Evolutionary conservation across 2,113 vertebrate genomes (phyloP), one percentile per base, ranked within the genome.

Genomic region (Tachuris rubrigastra): DNA sequence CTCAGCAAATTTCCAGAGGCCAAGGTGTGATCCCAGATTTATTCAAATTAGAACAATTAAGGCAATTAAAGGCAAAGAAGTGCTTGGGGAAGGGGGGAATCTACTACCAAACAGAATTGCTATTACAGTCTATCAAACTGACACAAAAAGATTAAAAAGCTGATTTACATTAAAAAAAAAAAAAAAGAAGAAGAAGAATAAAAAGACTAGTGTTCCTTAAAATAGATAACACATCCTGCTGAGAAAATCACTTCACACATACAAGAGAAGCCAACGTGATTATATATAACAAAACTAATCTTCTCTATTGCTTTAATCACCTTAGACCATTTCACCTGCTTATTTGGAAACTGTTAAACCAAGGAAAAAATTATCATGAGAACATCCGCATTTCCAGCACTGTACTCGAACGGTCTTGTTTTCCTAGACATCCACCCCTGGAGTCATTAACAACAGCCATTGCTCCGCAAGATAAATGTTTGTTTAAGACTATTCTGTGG

Each of bases 121-220:
- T 97, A 92, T 96, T 97, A 87, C 69, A 63, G 96, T 97, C 97
- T 96, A 97, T 98, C 97, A 98, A 94, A 98, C 85, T 97, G 97
- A 97, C 97, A 98, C 95, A 93, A 97, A 98, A 98, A 97, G 96
- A 98, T 98, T 97, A 95, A 98, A 98, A 98, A 97, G 77, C 91
- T 97, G 96, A 98, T 98, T 97, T 98, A 97, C 96, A 96, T 98
- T 68, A 0, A 8, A 39, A 50, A 93, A 97, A 96, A 94, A 94
- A 94, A 93, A 85, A 86, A 95, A 97, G 92, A 89, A 89, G 60
- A 76, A 55, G 39, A 30, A 12, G 5, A 46, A 41, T 56, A 80
- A 92, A 73, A 90, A 49, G 96, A 90, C 93, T 92, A 94, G 77
- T 46, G n/a, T 97, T 97, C 95, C 95, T 94, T 98, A 97, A 98